Percentiles rank a stretch among this genome's conserved stretches.
These are phyloP conservation scores for Perca schrenkii DNA, from an alignment of 2,113 vertebrate species.

Conservation along the genomic window DNA sequence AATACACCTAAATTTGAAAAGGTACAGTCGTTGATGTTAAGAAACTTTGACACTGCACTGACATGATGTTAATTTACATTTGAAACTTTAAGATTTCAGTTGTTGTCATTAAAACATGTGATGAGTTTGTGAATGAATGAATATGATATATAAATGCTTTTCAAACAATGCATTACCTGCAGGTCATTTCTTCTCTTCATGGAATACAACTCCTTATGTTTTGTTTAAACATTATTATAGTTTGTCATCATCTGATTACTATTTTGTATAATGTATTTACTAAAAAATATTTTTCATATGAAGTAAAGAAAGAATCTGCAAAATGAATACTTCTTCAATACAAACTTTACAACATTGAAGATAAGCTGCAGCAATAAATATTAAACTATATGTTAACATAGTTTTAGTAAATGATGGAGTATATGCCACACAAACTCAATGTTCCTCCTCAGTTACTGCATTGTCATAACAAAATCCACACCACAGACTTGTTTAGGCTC, in stretches of 20 bases:
- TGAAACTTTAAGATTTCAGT: neutral
- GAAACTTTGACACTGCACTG: neutral
- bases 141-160: neutral
- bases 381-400: conserved; percentile 9
- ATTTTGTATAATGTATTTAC: neutral
- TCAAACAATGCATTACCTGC: conserved; percentile 2
- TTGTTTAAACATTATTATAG: conserved; percentile 2
- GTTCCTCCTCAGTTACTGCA: neutral
- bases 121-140: neutral
- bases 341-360: neutral
- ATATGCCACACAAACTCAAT: neutral
- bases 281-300: conserved; percentile 21
- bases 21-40: neutral
- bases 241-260: conserved; percentile 10
- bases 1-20: neutral
- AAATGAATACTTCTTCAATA: conserved; percentile 1
- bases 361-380: conserved; percentile 19
- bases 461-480: neutral
- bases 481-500: neutral
- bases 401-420: neutral
- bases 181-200: conserved; percentile 11
- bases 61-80: conserved; percentile 1
- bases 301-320: conserved; percentile 10
- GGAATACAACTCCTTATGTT: conserved; percentile 8
- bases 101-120: conserved; percentile 35